These are phyloP conservation scores for Anodontia alba DNA, from an alignment of 2,888 invertebrate species.

Conservation along the genomic window DNA sequence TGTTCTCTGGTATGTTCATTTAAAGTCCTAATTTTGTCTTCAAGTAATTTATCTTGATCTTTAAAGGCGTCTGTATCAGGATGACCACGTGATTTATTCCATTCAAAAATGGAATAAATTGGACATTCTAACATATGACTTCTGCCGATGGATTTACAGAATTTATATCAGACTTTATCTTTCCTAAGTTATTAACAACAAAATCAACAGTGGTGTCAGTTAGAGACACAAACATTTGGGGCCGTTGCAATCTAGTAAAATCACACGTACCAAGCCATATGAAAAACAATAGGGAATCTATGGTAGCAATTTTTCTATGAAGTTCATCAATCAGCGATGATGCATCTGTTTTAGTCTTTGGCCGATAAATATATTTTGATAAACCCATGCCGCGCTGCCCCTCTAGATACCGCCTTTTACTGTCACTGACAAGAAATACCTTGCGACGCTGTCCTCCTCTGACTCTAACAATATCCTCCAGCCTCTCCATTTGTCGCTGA, in stretches of 20 bases:
- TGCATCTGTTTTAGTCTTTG: neutral
- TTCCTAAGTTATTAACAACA: neutral
- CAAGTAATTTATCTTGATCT: neutral
- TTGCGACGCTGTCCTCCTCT: neutral
- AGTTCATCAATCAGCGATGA: neutral
- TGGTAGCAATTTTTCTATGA: neutral
- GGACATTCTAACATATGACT: conserved; percentile 3
- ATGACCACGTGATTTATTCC: neutral
- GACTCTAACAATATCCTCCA: neutral
- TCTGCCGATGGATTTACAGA: neutral
- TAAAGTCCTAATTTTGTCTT: neutral
- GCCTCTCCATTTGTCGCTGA: conserved; percentile 1
- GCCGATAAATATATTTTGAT: neutral
- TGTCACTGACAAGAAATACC: conserved; percentile 7
- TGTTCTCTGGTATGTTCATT: neutral
- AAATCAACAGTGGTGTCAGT: neutral
- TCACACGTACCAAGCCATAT: neutral
- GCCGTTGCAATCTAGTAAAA: neutral
- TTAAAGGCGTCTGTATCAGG: neutral
- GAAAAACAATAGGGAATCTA: no score
- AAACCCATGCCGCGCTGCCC: neutral
- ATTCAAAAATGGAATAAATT: neutral
- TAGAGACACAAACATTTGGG: neutral
- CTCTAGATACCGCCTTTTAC: conserved; percentile 1
- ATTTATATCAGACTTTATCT: neutral